Base-by-base conservation (phyloP, 2,888 invertebrate species). In the Malthinus flaveolus region DNA sequence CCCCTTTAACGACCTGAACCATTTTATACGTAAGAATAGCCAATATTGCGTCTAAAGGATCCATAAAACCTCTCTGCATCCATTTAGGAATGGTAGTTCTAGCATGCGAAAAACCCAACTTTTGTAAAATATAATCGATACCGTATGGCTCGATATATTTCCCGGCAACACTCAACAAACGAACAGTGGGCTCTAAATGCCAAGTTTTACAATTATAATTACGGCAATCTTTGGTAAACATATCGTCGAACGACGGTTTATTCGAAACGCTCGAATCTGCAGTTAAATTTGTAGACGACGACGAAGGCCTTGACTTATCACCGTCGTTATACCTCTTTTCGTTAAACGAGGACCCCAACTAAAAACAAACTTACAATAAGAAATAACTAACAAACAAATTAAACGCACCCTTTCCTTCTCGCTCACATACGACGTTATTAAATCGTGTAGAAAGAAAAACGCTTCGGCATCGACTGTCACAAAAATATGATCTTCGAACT, bases 61-160 rank as follows among this genome's bases (percentile, higher is more conserved):
- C 99, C 87, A 99, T 93, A 70, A 97, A 92, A 9, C 98, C 98
- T 53, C 99, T 85, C 80, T 99, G 99, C 82, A 98, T 87, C 96
- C 98, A 99, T 81, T 99, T 99, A 56, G 99, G 99, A 75, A 99
- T 99, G 55, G 99, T 99, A 66, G 94, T 95, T 65, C 97, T 86
- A 8, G 98, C 97, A 81, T 99, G 98, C 59, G 93, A 90, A 79
- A 99, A 98, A 44, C 97, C 97, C 37, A 99, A 83, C 80, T 97
- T 97, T 81, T 97, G 96, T 49, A 99, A 85, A 73, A 99, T 97
- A 79, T 96, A 97, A 82, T 99, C 98, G 61, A 98, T 95, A 49
- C 97, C 97, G 74, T 97, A 97, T 0, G 98, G 97, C 78, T 98
- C 97, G 72, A 98, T 96, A 70, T 95, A 93, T 79, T 95, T 95